Conservation (phyloP, 2,797 vertebrate species). For the Limnodromus scolopaceus region DNA sequence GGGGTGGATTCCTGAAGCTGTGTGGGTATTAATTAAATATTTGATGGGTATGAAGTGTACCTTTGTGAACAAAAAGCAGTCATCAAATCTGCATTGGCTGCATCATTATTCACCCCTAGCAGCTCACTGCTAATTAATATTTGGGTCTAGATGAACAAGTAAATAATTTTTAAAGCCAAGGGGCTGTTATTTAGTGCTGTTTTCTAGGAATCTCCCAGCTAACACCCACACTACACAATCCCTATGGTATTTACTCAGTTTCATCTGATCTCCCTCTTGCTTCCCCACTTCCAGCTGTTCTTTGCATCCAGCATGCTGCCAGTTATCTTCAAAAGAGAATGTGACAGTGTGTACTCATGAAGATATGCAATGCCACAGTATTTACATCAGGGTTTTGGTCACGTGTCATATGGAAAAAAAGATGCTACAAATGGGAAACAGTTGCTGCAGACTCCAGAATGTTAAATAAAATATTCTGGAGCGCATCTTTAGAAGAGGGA, state of each 20-base stretch:
- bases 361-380: constrained; percentile 5
- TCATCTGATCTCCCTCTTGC: constrained; percentile 7
- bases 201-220: constrained; percentile 34
- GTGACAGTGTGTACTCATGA: neutral
- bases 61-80: neutral
- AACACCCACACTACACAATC: constrained; percentile 8
- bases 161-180: neutral
- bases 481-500: neutral
- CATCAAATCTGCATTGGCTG: neutral
- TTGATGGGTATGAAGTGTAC: neutral
- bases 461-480: neutral
- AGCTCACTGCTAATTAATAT: neutral
- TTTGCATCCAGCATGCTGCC: neutral
- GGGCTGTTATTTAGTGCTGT: neutral
- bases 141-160: neutral
- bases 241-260: constrained; percentile 19
- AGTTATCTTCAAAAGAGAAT: constrained; percentile 53
- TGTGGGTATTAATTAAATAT: neutral
- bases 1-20: neutral
- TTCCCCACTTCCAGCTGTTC: constrained; percentile 40
- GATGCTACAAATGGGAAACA: constrained; percentile 23
- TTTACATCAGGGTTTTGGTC: constrained; percentile 38
- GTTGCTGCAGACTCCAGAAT: neutral
- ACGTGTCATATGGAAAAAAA: neutral
- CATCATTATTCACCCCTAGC: neutral